Percentiles rank a stretch among this genome's conserved stretches.
Conservation (phyloP, 2,888 invertebrate genomes). For the Notodonta dromedarius region DNA sequence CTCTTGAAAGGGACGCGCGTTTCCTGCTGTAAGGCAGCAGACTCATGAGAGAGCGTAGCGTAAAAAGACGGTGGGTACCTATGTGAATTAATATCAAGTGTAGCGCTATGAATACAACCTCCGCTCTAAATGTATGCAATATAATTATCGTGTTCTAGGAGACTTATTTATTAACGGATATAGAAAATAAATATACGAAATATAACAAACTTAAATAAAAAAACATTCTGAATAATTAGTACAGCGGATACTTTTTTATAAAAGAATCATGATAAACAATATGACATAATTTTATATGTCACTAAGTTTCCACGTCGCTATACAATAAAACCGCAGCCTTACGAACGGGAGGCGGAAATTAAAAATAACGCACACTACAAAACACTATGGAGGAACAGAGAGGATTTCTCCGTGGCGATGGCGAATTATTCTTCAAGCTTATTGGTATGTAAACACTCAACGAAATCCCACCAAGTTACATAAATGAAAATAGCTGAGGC, state of each 20-base stretch:
- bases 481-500: too few species aligned
- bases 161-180: too few species aligned
- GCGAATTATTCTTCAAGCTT: neutral
- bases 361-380: conserved; percentile 33
- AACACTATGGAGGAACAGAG: neutral
- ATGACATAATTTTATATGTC: too few species aligned
- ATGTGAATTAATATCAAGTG: neutral
- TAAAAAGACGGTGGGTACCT: neutral
- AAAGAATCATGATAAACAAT: too few species aligned
- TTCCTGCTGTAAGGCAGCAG: conserved; percentile 18
- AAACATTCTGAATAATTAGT: too few species aligned
- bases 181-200: too few species aligned
- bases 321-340: neutral
- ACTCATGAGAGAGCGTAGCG: neutral
- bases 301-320: too few species aligned
- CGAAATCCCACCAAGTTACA: too few species aligned
- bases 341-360: conserved; percentile 35
- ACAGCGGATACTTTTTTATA: too few species aligned
- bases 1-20: conserved; percentile 28
- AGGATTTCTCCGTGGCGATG: neutral
- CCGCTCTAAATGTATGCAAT: too few species aligned
- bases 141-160: too few species aligned
- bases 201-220: too few species aligned
- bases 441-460: neutral
- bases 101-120: neutral